phyloP scores from a whole-genome alignment of 92 coral and sea anemone genomes.

The Montipora capitata region DNA sequence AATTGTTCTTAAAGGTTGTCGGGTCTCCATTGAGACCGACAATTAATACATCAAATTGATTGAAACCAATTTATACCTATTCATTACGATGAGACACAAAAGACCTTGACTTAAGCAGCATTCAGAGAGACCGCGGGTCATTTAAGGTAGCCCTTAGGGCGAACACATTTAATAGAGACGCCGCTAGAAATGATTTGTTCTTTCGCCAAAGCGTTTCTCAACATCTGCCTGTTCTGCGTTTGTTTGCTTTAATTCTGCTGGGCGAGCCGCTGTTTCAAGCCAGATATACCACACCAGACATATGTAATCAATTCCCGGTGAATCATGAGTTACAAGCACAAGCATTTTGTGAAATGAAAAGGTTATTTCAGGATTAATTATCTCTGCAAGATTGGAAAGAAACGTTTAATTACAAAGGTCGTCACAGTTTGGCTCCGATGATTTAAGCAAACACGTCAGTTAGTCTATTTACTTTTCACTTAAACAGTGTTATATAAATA shows the following conservation, averaged over 20 bases:
- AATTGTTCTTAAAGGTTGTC: slow-evolving; percentile 91
- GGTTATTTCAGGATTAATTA: slow-evolving; percentile 29
- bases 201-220: not conserved
- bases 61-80: slow-evolving; percentile 98
- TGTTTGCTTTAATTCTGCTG: not conserved
- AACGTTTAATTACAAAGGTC: slow-evolving; percentile 65
- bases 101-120: slow-evolving; percentile 69
- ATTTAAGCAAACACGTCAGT: slow-evolving; percentile 47
- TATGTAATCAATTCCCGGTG: not conserved
- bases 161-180: slow-evolving; percentile 17
- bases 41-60: slow-evolving; percentile 96
- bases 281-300: no score
- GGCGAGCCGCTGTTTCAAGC: no score
- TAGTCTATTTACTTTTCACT: slow-evolving; percentile 70
- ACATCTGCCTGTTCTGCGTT: not conserved
- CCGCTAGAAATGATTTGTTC: slow-evolving; percentile 42
- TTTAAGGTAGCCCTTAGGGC: slow-evolving; percentile 32
- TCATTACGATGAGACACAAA: slow-evolving; percentile 88
- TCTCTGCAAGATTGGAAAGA: slow-evolving; percentile 29
- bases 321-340: not conserved
- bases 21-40: slow-evolving; percentile 78
- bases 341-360: not conserved
- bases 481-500: slow-evolving; percentile 56
- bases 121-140: slow-evolving; percentile 75
- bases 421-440: slow-evolving; percentile 50